phyloP scores from a whole-genome alignment of 2,888 invertebrate species.

The Hirtodrosophila confusa region DNA sequence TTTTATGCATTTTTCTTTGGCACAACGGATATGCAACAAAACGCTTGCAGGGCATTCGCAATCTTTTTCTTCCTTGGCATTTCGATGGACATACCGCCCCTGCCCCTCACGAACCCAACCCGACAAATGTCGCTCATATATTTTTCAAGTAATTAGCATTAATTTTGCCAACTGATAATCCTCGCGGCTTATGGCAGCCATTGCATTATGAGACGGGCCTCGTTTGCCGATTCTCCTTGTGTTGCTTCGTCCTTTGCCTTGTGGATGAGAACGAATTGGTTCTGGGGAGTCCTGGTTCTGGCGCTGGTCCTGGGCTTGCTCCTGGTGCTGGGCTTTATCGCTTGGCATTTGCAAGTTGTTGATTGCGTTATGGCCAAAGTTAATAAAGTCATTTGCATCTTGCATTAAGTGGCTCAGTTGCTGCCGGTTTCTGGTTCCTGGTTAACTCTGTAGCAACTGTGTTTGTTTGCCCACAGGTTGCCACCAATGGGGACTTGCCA shows the following conservation, averaged over 20 bases:
- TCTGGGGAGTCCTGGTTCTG: conserved; percentile 2
- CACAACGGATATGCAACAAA: conserved; percentile 63
- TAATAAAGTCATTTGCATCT: conserved; percentile 77
- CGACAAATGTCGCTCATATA: conserved; percentile 71
- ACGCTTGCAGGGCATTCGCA: conserved; percentile 38
- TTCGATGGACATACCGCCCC: neutral
- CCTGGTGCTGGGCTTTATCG: conserved; percentile 44
- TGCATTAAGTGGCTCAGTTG: conserved; percentile 67
- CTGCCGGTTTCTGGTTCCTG: conserved; percentile 10
- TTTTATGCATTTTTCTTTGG: conserved; percentile 57
- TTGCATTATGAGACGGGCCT: conserved; percentile 28
- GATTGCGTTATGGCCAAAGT: conserved; percentile 71
- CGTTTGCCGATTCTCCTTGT: conserved; percentile 4
- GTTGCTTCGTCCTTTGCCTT: conserved; percentile 14
- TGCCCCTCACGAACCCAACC: neutral
- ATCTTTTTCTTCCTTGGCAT: conserved; percentile 9
- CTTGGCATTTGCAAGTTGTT: conserved; percentile 63
- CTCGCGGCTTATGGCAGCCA: conserved; percentile 51
- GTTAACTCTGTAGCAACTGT: conserved; percentile 16
- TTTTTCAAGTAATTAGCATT: conserved; percentile 82
- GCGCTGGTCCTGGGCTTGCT: neutral
- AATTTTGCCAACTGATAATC: conserved; percentile 80
- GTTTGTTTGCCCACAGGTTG: neutral
- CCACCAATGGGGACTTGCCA: neutral
- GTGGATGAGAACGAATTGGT: conserved; percentile 17